Evolutionary conservation across 2,888 invertebrate species (phyloP), one percentile per base, ranked within the genome.

Genomic region (Toxonevra muliebris): DNA sequence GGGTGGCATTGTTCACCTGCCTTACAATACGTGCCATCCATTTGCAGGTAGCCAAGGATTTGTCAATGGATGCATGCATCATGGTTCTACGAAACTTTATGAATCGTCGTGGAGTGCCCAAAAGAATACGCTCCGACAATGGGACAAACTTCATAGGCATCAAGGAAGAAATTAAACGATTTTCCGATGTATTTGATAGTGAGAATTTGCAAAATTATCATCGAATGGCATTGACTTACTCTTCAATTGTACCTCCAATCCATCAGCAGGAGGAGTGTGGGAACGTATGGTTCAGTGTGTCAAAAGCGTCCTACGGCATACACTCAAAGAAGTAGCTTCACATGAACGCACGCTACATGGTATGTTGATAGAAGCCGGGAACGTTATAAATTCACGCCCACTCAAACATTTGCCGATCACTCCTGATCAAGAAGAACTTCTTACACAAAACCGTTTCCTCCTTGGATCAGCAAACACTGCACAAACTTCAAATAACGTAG

Each of bases 1-100:
- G 74, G 70, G 68, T 70, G 19, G 69, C 68, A 17, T 53, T 75
- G 40, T 71, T 75, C 54, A 72, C 73, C 1, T 75, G 72, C 54
- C 30, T 73, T 11, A 69, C 70, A 0, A 52, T 69, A 13, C 50
- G 73, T 17, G 73, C 73, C 2, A 69, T 69, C 11, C 70, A 70
- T 58, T 19, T 71, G 19, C 58, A 69, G 54, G 17, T 61, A 19
- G 68, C 63, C 11, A 57, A 70, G 11, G 64, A 67, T 41, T 40
- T 66, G 20, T 65, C 66, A 17, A 71, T 66, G 11, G 71, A 69
- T 52, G 61, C 64, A 10, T 68, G 64, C 40, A 70, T 68, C 9
- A 60, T 68, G n/a, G n/a, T n/a, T n/a, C n/a, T n/a, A n/a, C n/a
- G n/a, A n/a, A n/a, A n/a, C n/a, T n/a, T n/a, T n/a, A n/a, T n/a